phyloP scores from a whole-genome alignment of 2,797 vertebrate genomes.

The Borostomias antarcticus region DNA sequence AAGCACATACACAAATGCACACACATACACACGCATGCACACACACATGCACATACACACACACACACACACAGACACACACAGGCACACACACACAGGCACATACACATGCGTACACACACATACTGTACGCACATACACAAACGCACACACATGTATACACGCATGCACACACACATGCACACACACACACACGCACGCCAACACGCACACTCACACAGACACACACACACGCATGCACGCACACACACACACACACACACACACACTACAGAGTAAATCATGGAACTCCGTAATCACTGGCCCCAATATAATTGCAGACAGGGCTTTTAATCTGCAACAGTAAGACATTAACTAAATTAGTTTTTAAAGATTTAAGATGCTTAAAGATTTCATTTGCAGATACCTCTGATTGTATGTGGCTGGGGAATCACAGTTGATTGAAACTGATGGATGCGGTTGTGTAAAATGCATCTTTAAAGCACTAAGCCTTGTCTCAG shows the following conservation, averaged over 20 bases:
- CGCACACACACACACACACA: conserved; percentile 67
- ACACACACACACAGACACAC: not conserved
- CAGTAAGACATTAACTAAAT: conserved; percentile 89
- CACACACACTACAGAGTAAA: conserved; percentile 84
- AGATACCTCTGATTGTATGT: conserved; percentile 71
- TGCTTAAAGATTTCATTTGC: conserved; percentile 79
- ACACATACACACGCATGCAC: conserved; percentile 57
- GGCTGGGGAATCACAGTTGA: conserved; percentile 67
- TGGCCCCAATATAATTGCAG: conserved; percentile 90
- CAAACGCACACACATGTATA: conserved; percentile 29
- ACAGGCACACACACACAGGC: conserved; percentile 3
- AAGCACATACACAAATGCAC: conserved; percentile 36
- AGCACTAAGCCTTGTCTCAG: conserved; percentile 43
- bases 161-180: conserved; percentile 65
- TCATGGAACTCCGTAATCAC: conserved; percentile 90
- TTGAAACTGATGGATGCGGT: conserved; percentile 67
- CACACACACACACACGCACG: conserved; percentile 25
- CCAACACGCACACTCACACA: too few species aligned
- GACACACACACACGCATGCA: conserved; percentile 47
- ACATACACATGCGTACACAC: conserved; percentile 33
- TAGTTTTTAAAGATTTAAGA: conserved; percentile 87
- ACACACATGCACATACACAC: too few species aligned
- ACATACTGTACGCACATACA: too few species aligned
- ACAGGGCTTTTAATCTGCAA: conserved; percentile 91
- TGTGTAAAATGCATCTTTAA: conserved; percentile 51